Conservation (phyloP, 2,888 invertebrate species). For the Andrena camellia region DNA sequence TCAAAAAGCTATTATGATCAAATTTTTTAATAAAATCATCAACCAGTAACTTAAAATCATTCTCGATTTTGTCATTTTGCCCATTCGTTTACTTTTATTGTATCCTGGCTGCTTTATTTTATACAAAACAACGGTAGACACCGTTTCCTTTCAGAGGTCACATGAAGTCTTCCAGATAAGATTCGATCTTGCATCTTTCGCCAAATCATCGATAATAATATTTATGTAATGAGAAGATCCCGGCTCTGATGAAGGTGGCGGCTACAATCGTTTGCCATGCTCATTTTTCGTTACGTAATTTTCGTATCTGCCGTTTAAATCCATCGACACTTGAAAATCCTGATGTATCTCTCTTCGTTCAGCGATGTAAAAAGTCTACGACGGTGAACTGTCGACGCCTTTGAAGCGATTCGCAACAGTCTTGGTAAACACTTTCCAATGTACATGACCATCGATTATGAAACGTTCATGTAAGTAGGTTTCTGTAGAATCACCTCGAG, state of each 20-base stretch:
- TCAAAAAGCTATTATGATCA: no score
- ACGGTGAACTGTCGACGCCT: background rate
- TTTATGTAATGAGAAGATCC: slow-evolving; percentile 14
- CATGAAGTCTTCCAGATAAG: slow-evolving; percentile 13
- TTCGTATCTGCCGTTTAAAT: slow-evolving; percentile 10
- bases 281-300: slow-evolving; percentile 1
- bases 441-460: slow-evolving; percentile 7
- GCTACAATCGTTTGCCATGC: slow-evolving; percentile 1
- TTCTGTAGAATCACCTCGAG: background rate
- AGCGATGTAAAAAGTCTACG: background rate
- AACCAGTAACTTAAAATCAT: no score
- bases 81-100: background rate
- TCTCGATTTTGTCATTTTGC: no score
- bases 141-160: background rate
- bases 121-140: background rate
- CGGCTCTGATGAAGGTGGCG: background rate
- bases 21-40: no score
- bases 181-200: slow-evolving; percentile 19
- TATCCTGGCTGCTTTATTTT: background rate
- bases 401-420: slow-evolving; percentile 37
- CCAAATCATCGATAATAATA: slow-evolving; percentile 27
- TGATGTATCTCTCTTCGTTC: background rate
- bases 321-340: background rate
- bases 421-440: background rate
- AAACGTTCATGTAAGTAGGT: slow-evolving; percentile 12